Evolutionary conservation across 2,888 invertebrate genomes (phyloP).

Genomic region (Archaeoteleia sp.): DNA sequence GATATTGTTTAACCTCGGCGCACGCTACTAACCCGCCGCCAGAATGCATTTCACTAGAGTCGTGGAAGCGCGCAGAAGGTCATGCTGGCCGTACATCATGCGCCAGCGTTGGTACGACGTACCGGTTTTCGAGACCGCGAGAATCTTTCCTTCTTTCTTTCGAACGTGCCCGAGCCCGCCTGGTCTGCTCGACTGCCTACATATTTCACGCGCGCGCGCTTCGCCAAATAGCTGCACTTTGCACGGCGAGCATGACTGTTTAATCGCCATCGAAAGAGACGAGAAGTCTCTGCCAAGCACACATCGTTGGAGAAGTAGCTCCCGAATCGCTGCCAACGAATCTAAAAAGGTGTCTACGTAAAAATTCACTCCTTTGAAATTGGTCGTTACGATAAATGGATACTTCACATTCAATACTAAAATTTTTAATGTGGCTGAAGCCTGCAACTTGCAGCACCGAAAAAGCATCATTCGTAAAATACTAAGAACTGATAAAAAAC

Average conservation of each 20-base stretch:
- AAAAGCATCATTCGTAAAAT: too few species aligned
- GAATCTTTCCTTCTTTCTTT: constrained; percentile 20
- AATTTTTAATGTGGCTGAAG: too few species aligned
- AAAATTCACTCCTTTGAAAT: too few species aligned
- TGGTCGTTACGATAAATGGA: too few species aligned
- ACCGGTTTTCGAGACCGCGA: constrained; percentile 28
- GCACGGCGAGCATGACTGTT: constrained; percentile 40
- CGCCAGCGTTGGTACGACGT: constrained; percentile 23
- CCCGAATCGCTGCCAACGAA: too few species aligned
- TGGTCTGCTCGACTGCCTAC: constrained; percentile 22
- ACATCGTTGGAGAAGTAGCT: too few species aligned
- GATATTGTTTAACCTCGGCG: constrained; percentile 56
- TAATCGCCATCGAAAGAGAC: constrained; percentile 32
- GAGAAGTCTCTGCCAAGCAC: constrained; percentile 12
- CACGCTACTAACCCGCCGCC: constrained; percentile 55
- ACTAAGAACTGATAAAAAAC: too few species aligned
- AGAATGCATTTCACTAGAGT: constrained; percentile 54
- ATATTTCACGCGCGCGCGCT: constrained; percentile 25
- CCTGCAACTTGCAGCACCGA: too few species aligned
- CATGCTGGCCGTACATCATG: constrained; percentile 58
- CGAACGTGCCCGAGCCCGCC: constrained; percentile 3
- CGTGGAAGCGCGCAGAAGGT: constrained; percentile 55
- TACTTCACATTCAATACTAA: too few species aligned
- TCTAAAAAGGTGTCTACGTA: too few species aligned
- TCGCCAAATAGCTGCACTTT: constrained; percentile 30